Evolutionary conservation across 2,797 vertebrate species (phyloP), one percentile per base, ranked within the genome.

Genomic region (Manis pentadactyla): DNA sequence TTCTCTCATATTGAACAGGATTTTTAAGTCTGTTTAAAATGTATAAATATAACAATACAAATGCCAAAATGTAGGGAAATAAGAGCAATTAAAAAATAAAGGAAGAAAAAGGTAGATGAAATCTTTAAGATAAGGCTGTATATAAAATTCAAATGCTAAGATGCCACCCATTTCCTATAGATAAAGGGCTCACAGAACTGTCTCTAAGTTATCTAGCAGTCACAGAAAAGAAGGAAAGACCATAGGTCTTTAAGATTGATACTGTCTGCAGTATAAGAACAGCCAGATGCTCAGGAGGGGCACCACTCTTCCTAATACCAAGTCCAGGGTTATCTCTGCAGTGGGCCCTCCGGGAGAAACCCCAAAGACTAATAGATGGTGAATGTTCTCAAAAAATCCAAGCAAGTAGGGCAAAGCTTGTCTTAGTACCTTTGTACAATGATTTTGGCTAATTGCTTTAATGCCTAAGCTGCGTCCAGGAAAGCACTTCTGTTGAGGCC

Each of bases 11-110:
- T 93, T 88, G 21, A 77, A 46, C 2, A 73, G 15, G 14, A 77
- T 87, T 94, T 46, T 90, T 86, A 92, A 49, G 23, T 92, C 42
- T 78, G 7, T 87, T 71, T 81, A 37, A 94, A 90, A 85, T 66
- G 49, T 21, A 78, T 53, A 77, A 68, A 69, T 34, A 12, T 77
- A 87, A 87, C 17, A 95, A 53, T 31, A 10, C 0, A 78, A n/a
- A 95, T 42, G 25, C 4, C 21, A 73, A 90, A n/a, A 37, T 57
- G 3, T 49, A 87, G 37, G 37, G 17, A 74, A 71, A 63, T 77
- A 64, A 91, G 19, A 34, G 23, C 34, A 2, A 69, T 19, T 55
- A 81, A 21, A 31, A 75, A 61, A 73, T 68, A 68, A 78, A 14
- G 10, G n/a, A 83, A 81, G 69, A 14, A 77, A 96, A 93, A 15